Conservation (phyloP, 2,113 vertebrate genomes). For the Rhineura floridana region DNA sequence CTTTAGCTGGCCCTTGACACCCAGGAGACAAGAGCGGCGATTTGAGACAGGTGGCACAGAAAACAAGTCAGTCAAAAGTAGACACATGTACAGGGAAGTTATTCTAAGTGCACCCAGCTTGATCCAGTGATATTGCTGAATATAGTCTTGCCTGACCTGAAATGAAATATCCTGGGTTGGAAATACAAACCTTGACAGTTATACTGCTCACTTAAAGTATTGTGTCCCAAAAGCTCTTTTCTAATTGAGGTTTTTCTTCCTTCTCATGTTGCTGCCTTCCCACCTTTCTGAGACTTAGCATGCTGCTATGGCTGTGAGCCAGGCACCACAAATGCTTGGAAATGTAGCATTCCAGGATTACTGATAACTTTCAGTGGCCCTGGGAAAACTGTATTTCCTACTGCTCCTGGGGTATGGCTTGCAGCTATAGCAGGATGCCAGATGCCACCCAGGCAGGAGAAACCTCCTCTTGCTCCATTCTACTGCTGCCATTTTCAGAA, state of each 20-base stretch:
- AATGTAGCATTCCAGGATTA: background rate
- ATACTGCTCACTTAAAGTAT: background rate
- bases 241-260: background rate
- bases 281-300: too few species aligned
- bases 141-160: background rate
- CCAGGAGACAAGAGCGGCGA: too few species aligned
- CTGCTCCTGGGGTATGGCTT: too few species aligned
- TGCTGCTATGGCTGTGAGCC: background rate
- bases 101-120: too few species aligned
- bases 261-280: background rate
- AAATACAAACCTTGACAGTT: background rate
- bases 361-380: too few species aligned
- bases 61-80: background rate
- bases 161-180: background rate
- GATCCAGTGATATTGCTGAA: background rate
- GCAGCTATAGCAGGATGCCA: too few species aligned
- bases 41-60: background rate
- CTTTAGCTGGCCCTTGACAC: too few species aligned
- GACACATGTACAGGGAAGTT: background rate
- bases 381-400: too few species aligned
- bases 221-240: background rate
- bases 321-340: too few species aligned
- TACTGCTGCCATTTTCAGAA: background rate
- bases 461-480: too few species aligned
- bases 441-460: too few species aligned